phyloP scores from a whole-genome alignment of 2,113 vertebrate genomes.

The Pteropus alecto region DNA sequence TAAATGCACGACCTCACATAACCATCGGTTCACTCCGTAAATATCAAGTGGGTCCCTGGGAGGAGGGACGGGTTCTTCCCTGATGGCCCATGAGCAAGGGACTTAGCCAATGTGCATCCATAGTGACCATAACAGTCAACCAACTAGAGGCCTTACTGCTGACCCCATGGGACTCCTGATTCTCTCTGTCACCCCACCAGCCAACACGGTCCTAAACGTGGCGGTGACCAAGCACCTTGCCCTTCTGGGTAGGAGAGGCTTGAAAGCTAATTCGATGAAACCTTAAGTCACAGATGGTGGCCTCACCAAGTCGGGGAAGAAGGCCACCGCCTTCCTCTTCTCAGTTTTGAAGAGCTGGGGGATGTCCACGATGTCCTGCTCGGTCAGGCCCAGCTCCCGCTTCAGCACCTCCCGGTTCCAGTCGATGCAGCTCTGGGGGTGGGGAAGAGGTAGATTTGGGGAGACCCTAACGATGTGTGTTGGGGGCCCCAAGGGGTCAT shows the following conservation, averaged over 20 bases:
- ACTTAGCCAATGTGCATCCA: background rate
- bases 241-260: background rate
- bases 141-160: background rate
- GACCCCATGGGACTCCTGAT: accelerated
- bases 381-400: conserved; percentile 89
- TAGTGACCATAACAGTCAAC: background rate
- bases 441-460: background rate
- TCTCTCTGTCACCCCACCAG: background rate
- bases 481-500: background rate
- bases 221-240: accelerated
- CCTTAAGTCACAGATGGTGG: accelerated
- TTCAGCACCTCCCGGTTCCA: conserved; percentile 94
- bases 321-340: conserved; percentile 80
- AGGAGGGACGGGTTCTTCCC: background rate
- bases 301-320: conserved; percentile 92
- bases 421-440: conserved; percentile 90
- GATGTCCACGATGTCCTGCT: conserved; percentile 91
- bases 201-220: background rate
- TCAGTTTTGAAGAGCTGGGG: conserved; percentile 88
- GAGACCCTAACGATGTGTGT: background rate
- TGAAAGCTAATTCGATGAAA: background rate
- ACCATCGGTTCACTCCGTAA: background rate
- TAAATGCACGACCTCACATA: accelerated
- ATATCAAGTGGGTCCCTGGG: background rate
- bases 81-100: background rate